Evolutionary conservation across 2,888 invertebrate species (phyloP).

Genomic region (Apamea epomidion): DNA sequence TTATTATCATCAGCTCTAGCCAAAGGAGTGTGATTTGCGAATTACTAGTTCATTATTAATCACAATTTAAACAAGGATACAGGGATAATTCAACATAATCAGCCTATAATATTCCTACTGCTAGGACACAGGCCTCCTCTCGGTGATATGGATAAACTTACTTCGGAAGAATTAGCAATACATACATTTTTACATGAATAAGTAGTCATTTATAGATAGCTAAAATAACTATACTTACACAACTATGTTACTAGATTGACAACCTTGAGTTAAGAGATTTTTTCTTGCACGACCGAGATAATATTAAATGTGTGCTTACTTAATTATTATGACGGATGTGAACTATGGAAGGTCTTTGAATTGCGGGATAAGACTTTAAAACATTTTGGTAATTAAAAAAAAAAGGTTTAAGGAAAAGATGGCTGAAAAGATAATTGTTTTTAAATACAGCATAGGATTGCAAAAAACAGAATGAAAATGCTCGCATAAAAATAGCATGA

Average conservation of each 20-base stretch:
- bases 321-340: conserved; percentile 42
- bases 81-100: background rate
- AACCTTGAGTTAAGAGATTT: conserved; percentile 41
- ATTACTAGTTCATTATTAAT: conserved; percentile 21
- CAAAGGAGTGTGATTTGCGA: conserved; percentile 17
- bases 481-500: background rate
- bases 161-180: background rate
- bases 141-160: background rate
- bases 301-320: conserved; percentile 7
- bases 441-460: background rate
- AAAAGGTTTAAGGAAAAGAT: background rate
- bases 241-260: conserved; percentile 23
- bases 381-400: background rate
- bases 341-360: conserved; percentile 14
- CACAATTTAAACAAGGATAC: conserved; percentile 5
- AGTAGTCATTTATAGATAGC: conserved; percentile 13
- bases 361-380: background rate
- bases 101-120: background rate
- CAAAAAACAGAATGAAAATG: too few species aligned
- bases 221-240: conserved; percentile 14
- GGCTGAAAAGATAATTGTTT: background rate
- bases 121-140: background rate
- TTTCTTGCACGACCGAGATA: conserved; percentile 35
- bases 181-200: conserved; percentile 5
- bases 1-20: conserved; percentile 17